A percentile compares a stretch with the other conserved stretches of the same genome.
Evolutionary conservation across 1,140 invertebrate genomes (phyloP).

Genomic region (Vanessa atalanta): DNA sequence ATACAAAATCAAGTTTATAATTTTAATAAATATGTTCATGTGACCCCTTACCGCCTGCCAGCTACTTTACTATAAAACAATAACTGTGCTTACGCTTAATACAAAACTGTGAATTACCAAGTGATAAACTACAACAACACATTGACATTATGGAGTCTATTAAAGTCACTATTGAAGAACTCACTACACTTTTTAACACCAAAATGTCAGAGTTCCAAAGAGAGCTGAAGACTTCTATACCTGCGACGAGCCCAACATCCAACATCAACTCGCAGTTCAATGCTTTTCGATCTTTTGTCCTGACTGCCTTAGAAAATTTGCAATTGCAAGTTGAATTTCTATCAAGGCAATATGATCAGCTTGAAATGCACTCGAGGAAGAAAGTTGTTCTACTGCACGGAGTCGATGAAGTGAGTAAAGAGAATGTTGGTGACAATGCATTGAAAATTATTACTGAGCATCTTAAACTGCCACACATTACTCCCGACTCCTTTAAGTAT

Average conservation of each 20-base stretch:
- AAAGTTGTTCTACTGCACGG: not conserved
- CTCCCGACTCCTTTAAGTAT: no score
- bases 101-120: no score
- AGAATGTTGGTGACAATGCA: not conserved
- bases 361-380: no score
- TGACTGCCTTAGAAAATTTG: slow-evolving; percentile 17
- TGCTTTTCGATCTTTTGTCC: slow-evolving; percentile 10
- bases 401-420: slow-evolving; percentile 13
- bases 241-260: not conserved
- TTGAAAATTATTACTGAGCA: no score
- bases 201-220: not conserved
- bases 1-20: not conserved
- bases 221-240: slow-evolving; percentile 4
- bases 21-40: not conserved
- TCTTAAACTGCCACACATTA: no score
- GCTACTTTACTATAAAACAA: no score
- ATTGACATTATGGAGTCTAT: not conserved
- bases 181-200: not conserved
- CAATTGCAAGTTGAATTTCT: slow-evolving; percentile 18
- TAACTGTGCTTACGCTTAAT: no score
- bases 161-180: not conserved
- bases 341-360: not conserved
- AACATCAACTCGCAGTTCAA: slow-evolving; percentile 14
- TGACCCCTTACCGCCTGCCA: not conserved
- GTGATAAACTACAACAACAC: no score